phyloP scores from a whole-genome alignment of 2,113 vertebrate genomes.

The Saguinus midas region DNA sequence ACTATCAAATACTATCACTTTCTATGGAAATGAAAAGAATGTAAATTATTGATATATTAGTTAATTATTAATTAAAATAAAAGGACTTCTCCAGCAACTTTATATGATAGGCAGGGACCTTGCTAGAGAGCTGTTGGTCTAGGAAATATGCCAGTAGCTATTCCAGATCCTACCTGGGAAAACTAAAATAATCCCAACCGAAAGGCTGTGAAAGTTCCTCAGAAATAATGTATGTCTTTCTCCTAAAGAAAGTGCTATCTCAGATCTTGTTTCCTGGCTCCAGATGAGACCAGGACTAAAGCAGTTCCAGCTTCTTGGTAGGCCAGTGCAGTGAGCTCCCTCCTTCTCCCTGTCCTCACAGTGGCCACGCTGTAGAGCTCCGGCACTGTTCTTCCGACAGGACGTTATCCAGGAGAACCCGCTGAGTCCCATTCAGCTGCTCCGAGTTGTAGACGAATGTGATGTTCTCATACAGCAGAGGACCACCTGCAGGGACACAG shows the following conservation, averaged over 20 bases:
- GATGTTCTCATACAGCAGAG: conserved; percentile 88
- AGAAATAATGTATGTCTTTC: too few species aligned
- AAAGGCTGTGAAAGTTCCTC: background rate
- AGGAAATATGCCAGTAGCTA: background rate
- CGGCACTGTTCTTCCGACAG: conserved; percentile 91
- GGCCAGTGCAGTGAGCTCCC: accelerated
- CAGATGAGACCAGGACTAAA: background rate
- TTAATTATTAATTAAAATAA: background rate
- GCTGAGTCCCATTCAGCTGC: conserved; percentile 93
- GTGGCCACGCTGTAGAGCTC: conserved; percentile 90
- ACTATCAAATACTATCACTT: background rate
- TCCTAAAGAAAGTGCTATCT: background rate
- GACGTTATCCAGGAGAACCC: conserved; percentile 94
- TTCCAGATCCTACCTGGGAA: background rate
- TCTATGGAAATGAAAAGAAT: background rate
- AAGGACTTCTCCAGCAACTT: background rate
- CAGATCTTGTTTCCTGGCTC: background rate
- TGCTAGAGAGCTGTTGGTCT: background rate
- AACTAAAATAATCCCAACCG: background rate
- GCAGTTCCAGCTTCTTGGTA: background rate
- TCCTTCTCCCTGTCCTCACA: conserved; percentile 79
- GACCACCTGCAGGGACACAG: conserved; percentile 86
- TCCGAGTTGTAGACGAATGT: conserved; percentile 91
- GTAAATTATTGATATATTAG: background rate
- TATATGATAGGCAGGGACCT: background rate